These are phyloP conservation scores for Rhopalosiphum nymphaeae DNA, from an alignment of 2,888 invertebrate genomes.

Conservation along the genomic window DNA sequence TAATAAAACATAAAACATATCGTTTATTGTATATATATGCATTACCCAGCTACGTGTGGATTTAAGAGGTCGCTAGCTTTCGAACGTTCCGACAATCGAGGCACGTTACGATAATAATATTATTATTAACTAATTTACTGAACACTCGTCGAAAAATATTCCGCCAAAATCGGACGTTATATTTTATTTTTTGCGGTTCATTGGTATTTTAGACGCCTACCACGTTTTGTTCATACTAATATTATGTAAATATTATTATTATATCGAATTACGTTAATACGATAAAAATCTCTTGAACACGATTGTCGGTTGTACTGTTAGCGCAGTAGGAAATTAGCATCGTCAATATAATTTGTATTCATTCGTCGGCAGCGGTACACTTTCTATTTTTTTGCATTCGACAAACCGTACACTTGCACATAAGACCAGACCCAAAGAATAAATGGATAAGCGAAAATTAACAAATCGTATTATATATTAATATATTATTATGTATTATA, in stretches of 20 bases:
- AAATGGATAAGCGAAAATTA: background rate
- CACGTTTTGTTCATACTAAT: background rate
- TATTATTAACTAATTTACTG: background rate
- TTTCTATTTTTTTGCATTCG: background rate
- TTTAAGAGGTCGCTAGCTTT: background rate
- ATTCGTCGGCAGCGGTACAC: background rate
- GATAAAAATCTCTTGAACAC: background rate
- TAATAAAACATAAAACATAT: background rate
- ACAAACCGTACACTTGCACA: background rate
- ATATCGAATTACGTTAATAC: background rate
- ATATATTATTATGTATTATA: background rate
- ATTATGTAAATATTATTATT: background rate
- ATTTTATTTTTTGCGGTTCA: background rate
- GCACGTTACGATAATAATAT: background rate
- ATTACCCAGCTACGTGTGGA: background rate
- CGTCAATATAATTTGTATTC: background rate
- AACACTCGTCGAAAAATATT: background rate
- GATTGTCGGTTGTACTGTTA: background rate
- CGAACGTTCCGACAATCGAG: conserved; percentile 9
- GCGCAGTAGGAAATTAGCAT: background rate
- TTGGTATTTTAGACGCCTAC: background rate
- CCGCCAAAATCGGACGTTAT: background rate
- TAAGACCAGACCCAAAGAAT: background rate
- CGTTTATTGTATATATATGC: background rate
- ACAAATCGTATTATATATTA: background rate